Conservation (phyloP, 2,113 vertebrate species). For the Strigops habroptila region DNA sequence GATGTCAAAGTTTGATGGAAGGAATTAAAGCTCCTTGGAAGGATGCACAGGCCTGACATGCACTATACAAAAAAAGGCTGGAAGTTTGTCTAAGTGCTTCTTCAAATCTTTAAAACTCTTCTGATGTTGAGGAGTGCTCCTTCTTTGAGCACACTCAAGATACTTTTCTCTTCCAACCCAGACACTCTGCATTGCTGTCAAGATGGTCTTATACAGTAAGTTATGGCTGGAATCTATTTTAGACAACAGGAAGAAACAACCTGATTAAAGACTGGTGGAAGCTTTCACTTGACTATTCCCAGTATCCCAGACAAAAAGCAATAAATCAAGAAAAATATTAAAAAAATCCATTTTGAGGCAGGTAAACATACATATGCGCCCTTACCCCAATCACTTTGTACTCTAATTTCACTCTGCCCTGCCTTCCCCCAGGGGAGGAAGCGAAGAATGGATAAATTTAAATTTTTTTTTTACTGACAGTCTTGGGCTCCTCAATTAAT, state of each 20-base stretch:
- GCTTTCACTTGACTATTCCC: neutral
- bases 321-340: neutral
- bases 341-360: neutral
- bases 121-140: neutral
- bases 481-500: neutral
- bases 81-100: neutral
- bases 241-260: neutral
- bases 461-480: neutral
- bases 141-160: neutral
- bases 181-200: neutral
- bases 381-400: neutral
- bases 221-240: neutral
- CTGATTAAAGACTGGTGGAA: neutral
- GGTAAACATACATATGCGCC: neutral
- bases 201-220: neutral
- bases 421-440: neutral
- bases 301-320: neutral
- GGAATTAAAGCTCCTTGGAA: neutral
- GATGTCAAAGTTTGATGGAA: neutral
- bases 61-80: neutral
- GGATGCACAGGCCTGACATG: neutral
- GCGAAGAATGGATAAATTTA: neutral
- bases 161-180: neutral
- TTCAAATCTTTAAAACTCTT: neutral
- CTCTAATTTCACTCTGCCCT: neutral